Evolutionary conservation across 2,888 invertebrate species (phyloP), one percentile per base, ranked within the genome.

Genomic region (Nemotelus nigrinus): DNA sequence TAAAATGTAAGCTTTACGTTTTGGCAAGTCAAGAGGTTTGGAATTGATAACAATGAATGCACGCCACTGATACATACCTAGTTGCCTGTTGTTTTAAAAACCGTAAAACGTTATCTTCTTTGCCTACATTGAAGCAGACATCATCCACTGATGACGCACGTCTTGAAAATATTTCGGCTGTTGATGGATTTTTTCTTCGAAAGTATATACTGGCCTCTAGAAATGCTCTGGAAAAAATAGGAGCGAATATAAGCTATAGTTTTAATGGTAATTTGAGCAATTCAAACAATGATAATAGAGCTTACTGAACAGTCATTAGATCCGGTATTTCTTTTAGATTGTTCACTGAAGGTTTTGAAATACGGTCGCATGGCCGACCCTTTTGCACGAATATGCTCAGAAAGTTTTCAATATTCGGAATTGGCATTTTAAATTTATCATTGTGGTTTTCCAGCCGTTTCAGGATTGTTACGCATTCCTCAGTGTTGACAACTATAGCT

Each of bases 391-490:
- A 78, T 63, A 77, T 72, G 43, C 8, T 25, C 58, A 78, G 39
- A 72, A 78, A 72, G 1, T 10, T 2, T 5, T 50, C 44, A 10
- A 78, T 53, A 2, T n/a, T 4, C 1, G 39, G n/a, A 67, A 72
- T 77, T 6, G 77, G 77, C 58, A 78, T 58, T 72, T 57, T 58
- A 55, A 72, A 78, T 5, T n/a, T 50, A 47, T 78, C 77, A n/a
- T 25, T 47, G 25, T 67, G 77, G 55, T n/a, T 60, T 6, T n/a
- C 48, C 8, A 77, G 39, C 43, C 72, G 74, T n/a, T 60, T 0
- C 1, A 78, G 57, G 6, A 78, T 43, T 2, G 60, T 57, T 2
- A 72, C 7, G 8, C 3, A n/a, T 60, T 72, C 72, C 4, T 58
- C 25, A 5, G 25, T 10, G 2, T 10, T 2, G 25, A 47, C 3